Evolutionary conservation across 1,140 invertebrate genomes (phyloP), one percentile per base, ranked within the genome.

Genomic region (Doryteuthis pealeii): DNA sequence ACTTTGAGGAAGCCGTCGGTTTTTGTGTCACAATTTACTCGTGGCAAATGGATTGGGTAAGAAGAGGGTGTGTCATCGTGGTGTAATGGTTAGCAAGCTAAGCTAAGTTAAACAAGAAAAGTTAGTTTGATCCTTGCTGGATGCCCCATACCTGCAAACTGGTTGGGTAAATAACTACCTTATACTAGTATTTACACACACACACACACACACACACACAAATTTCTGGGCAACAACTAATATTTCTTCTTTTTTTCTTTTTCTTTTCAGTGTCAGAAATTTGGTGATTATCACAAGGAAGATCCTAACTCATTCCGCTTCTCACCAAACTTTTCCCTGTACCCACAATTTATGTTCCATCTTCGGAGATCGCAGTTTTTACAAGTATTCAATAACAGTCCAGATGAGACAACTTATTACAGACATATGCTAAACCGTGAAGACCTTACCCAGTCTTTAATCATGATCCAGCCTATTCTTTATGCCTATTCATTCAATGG

Each of bases 381-480:
- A 77, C 98, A 99, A 91, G 98, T 99, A n/a, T 99, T 99, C 88
- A 99, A 99, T 88, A 99, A 99, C 90, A 99, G 96, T 70, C 98
- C 98, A 0, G 98, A 99, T 90, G 98, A 99, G 91, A 99, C 98
- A 33, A 97, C 96, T 73, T 99, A 98, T 89, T 99, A 99, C 86
- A 93, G 96, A 80, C 96, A 99, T 86, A 96, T 98, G 93, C 89
- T 99, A 76, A 96, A 85, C 92, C 90, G 95, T 72, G 98, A 99
- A 90, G 96, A 99, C 89, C 90, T 99, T 74, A 96, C 95, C 0
- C 97, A 99, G 89, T 98, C 96, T 69, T 89, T 99, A 74, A 98
- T 99, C 75, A 99, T 99, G 98, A 98, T 99, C 79, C 98, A 99
- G 88, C 98, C 98, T 54, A 96, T 99, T 82, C 90, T 99, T 74